phyloP scores from a whole-genome alignment of 2,113 vertebrate species.

The Rhinolophus sinicus region DNA sequence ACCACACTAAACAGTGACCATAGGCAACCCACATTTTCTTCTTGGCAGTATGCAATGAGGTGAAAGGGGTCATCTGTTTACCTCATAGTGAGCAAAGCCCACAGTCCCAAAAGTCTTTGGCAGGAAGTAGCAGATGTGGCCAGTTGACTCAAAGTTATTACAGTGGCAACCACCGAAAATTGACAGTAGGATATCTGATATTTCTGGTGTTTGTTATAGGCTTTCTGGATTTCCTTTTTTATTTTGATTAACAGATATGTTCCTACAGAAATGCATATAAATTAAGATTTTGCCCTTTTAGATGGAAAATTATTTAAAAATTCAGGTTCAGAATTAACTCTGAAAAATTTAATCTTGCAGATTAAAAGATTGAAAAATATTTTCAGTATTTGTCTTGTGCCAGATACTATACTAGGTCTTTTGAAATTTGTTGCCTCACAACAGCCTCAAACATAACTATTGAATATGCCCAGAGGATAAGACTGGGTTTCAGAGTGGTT shows the following conservation, averaged over 20 bases:
- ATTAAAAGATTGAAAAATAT: slow-evolving; percentile 62
- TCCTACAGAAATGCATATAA: slow-evolving; percentile 57
- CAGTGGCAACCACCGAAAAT: background rate
- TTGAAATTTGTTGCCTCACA: background rate
- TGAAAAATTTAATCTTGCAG: slow-evolving; percentile 24
- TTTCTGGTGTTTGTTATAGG: background rate
- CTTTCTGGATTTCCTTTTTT: slow-evolving; percentile 50
- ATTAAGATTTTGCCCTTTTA: slow-evolving; percentile 67
- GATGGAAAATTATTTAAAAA: slow-evolving; percentile 60
- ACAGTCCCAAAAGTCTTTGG: background rate
- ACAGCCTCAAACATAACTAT: background rate
- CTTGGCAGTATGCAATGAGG: background rate
- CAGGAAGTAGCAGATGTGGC: background rate
- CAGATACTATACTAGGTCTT: slow-evolving; percentile 29
- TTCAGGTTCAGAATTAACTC: slow-evolving; percentile 52
- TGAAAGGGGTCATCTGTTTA: background rate
- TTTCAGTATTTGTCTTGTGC: slow-evolving; percentile 38
- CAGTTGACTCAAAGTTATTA: background rate
- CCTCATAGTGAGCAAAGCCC: background rate
- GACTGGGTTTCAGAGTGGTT: background rate
- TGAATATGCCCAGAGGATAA: background rate
- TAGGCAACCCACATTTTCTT: background rate
- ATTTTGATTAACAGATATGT: slow-evolving; percentile 55
- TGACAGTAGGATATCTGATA: background rate
- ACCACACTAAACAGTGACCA: background rate